Conservation (phyloP, 2,888 invertebrate genomes). For the Adineta ricciae region DNA sequence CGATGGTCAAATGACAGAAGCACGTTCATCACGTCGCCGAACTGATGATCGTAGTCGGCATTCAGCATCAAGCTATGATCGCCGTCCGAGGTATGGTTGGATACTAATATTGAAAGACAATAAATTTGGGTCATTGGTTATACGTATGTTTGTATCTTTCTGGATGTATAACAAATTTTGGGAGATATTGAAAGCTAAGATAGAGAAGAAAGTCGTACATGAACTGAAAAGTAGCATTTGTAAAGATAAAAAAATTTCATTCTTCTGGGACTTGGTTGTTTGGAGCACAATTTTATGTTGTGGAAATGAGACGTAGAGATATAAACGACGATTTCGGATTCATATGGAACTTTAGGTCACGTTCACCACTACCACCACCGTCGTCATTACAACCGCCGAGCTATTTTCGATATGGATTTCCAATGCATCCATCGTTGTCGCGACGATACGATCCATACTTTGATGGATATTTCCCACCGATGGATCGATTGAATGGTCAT, state of each 20-base stretch:
- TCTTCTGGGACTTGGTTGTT: not conserved
- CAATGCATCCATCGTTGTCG: not conserved
- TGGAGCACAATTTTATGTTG: not conserved
- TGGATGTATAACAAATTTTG: not conserved
- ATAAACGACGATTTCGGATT: not conserved
- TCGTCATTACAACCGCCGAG: not conserved
- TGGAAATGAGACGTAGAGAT: not conserved
- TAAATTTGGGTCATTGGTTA: not conserved
- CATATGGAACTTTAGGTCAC: conserved; percentile 4
- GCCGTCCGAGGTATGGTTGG: not conserved
- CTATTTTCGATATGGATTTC: not conserved
- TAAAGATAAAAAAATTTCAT: not conserved
- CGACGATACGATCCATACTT: not conserved
- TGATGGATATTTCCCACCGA: not conserved
- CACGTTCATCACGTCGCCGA: not conserved
- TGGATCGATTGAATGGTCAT: not conserved
- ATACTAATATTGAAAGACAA: not conserved
- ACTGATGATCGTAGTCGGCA: not conserved
- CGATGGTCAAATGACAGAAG: not conserved
- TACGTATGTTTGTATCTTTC: not conserved
- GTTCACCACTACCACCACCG: not conserved
- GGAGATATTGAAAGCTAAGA: not conserved
- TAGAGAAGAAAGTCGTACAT: not conserved
- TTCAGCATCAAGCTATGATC: not conserved
- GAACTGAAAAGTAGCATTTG: not conserved